Percentiles rank a stretch among this genome's conserved stretches.
phyloP scores from a whole-genome alignment of 2,113 vertebrate genomes.

The Isurus oxyrinchus region DNA sequence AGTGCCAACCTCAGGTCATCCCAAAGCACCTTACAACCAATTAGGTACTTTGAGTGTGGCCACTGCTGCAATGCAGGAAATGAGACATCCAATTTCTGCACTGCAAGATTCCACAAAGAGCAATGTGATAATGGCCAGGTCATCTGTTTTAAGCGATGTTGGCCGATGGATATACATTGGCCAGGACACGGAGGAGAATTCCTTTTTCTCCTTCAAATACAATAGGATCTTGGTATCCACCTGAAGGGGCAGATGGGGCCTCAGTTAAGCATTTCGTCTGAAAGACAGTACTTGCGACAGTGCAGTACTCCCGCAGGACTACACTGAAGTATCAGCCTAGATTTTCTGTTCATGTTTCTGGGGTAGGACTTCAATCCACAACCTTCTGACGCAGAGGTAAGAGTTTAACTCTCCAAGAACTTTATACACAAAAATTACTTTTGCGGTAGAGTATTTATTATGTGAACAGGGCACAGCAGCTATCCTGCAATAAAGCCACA shows the following conservation, averaged over 20 bases:
- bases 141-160: no score
- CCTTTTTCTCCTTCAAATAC: not conserved
- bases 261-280: not conserved
- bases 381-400: not conserved
- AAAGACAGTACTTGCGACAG: not conserved
- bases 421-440: not conserved
- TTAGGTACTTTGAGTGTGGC: not conserved
- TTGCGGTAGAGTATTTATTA: not conserved
- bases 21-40: not conserved
- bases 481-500: not conserved
- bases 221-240: not conserved
- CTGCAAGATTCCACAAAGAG: no score
- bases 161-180: not conserved
- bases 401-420: not conserved
- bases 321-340: not conserved
- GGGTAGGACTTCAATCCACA: not conserved
- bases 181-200: no score
- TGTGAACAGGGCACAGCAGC: not conserved
- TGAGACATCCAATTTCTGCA: no score
- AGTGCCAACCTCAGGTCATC: not conserved
- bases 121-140: no score
- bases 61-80: not conserved
- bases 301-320: not conserved
- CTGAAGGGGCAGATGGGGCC: not conserved
- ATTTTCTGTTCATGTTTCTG: not conserved